Conservation (phyloP, 2,113 vertebrate genomes). For the Dissostichus mawsoni region DNA sequence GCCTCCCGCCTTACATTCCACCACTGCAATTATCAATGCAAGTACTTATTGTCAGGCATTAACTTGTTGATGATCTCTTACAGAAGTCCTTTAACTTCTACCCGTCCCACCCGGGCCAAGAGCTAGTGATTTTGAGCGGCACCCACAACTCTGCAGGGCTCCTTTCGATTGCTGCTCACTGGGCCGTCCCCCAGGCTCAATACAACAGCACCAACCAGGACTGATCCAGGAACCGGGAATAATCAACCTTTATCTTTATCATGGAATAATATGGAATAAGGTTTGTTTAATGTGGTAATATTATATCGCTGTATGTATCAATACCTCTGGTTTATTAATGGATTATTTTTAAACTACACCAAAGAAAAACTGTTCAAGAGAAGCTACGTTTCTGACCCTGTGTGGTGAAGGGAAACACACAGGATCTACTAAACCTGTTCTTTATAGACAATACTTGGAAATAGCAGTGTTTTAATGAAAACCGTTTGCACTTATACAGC, state of each 20-base stretch:
- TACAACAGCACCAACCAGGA: no score
- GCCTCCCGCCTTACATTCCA: no score
- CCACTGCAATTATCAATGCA: not conserved
- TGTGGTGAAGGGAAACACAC: not conserved
- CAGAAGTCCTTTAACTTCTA: constrained; percentile 57
- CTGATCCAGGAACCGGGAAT: not conserved
- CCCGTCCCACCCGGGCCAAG: not conserved
- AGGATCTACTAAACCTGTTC: not conserved
- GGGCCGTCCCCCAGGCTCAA: constrained; percentile 16
- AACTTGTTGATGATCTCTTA: constrained; percentile 7
- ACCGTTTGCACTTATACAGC: no score
- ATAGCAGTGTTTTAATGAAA: no score
- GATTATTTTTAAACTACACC: not conserved
- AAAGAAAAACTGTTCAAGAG: not conserved
- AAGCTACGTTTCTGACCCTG: not conserved
- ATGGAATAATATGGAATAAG: not conserved
- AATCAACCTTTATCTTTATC: not conserved
- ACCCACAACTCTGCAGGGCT: not conserved
- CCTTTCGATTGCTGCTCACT: constrained; percentile 58
- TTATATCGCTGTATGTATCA: not conserved
- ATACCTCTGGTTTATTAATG: not conserved
- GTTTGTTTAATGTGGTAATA: not conserved
- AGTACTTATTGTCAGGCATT: not conserved
- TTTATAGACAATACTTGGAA: not conserved
- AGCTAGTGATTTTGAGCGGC: constrained; percentile 54